Evolutionary conservation across 2,797 vertebrate species (phyloP), one percentile per base, ranked within the genome.

Genomic region (Paramormyrops hopkinsi): DNA sequence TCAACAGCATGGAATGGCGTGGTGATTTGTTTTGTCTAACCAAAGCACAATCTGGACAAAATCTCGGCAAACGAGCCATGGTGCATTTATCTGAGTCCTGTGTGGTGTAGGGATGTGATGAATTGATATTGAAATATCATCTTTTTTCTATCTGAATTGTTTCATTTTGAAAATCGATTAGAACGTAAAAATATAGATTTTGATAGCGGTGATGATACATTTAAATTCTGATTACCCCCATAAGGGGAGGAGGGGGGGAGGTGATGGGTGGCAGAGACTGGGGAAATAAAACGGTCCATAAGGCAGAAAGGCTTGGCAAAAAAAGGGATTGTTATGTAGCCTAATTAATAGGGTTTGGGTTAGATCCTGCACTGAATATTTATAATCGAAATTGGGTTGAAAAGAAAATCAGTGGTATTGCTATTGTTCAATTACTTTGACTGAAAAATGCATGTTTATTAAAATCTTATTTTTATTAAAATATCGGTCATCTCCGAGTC

Each of bases 61-160:
- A 92, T 94, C 94, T 93, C 91, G 88, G 91, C 89, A 93, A 94
- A 94, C 91, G 92, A 94, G 93, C 91, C 93, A 90, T 88, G 91
- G 91, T 12, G 25, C 65, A 2, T 69, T 56, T 33, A 69, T 29
- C 4, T 33, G 25, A 69, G 25, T 14, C 56, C 56, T 2, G 62
- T 14, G 25, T 33, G 29, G 4, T 29, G 4, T 2, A 69, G 11
- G 29, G 65, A 69, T 69, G 65, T 69, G 0, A 69, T 33, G 62
- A 69, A 33, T 12, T 33, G 8, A 19, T 65, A 65, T 2, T 65
- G 22, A 29, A 65, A 65, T 69, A 33, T 12, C 9, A 11, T 3
- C 2, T 3, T 65, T 22, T 22, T 59, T 59, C 2, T 59, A 22
- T 59, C 0, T 9, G 59, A 29, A 62, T 25, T 25, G 62, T 65